Conservation (phyloP, 2,888 invertebrate genomes). For the Orthosia cruda region DNA sequence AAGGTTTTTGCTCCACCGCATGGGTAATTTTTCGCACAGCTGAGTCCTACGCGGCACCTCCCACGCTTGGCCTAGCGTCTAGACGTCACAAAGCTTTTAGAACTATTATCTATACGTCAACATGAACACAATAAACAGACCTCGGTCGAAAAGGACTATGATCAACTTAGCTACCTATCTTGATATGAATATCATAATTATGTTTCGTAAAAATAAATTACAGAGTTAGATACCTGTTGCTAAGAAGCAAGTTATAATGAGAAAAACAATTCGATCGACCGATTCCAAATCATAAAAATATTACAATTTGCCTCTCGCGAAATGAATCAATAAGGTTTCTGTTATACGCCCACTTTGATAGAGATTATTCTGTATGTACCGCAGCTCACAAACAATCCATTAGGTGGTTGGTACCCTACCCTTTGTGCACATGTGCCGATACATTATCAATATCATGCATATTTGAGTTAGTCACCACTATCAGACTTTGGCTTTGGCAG, state of each 20-base stretch:
- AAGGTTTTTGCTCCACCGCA: slow-evolving; percentile 46
- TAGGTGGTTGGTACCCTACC: slow-evolving; percentile 11
- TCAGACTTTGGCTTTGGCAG: slow-evolving; percentile 8
- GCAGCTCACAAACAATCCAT: slow-evolving; percentile 46
- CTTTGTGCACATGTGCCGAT: slow-evolving; percentile 40
- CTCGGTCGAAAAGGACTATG: slow-evolving; percentile 26
- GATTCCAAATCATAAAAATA: slow-evolving; percentile 7
- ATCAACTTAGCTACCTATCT: slow-evolving; percentile 12
- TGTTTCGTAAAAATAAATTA: slow-evolving; percentile 1
- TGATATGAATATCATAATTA: slow-evolving; percentile 2
- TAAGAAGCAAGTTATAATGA: neutral
- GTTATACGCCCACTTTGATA: slow-evolving; percentile 48
- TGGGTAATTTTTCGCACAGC: slow-evolving; percentile 70
- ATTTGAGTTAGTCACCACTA: slow-evolving; percentile 40
- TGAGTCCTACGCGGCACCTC: slow-evolving; percentile 59
- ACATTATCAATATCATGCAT: slow-evolving; percentile 48
- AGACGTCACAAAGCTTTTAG: slow-evolving; percentile 59
- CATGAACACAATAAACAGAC: slow-evolving; percentile 44
- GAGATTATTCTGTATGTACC: slow-evolving; percentile 24
- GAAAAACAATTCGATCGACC: slow-evolving; percentile 13
- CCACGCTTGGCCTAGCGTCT: slow-evolving; percentile 51
- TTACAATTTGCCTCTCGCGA: slow-evolving; percentile 8
- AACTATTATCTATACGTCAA: slow-evolving; percentile 50
- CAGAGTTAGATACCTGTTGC: slow-evolving; percentile 16
- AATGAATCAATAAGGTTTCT: slow-evolving; percentile 32